Base-by-base conservation (phyloP, 2,888 invertebrate species). In the Drosophila aldrichi region DNA sequence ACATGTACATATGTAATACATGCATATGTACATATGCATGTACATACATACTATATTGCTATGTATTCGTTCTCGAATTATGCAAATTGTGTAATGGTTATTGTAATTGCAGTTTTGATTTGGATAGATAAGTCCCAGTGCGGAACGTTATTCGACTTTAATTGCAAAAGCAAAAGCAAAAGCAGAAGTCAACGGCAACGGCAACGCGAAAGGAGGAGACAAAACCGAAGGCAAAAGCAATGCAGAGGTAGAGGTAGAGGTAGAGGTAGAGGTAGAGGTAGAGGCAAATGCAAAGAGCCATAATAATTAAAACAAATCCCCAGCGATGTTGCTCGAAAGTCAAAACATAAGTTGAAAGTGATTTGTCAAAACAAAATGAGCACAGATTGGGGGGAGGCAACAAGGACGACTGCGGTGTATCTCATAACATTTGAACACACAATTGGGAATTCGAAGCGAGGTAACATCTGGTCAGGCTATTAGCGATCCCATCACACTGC, bases 331-430 rank as follows among this genome's bases (percentile, higher is more conserved):
- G 32, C 43, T 69, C 41, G 44, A 75, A 74, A 81, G 77, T 81
- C 82, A 84, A 81, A 87, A 67, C 82, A 84, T 77, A 83, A 79
- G 85, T 65, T 81, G 52, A 63, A 71, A 84, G 77, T 69, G 69
- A 83, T 83, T 83, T 87, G 85, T 82, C 85, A 85, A 85, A 77
- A 76, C 58, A 57, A 64, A 82, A 70, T 69, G 63, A 70, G 14
- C 55, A 32, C n/a, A 40, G n/a, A 52, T 22, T n/a, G 38, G 22
- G 48, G 49, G 32, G 10, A 32, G 6, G 29, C 48, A 32, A 5
- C 29, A 29, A 10, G 16, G 32, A n/a, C 22, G 38, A 14, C 20
- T 51, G 56, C 34, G 55, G 58, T 34, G 20, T 55, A 65, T 63
- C 43, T 55, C 49, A 64, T 67, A 77, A 67, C 65, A 67, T 41